Percentiles rank a stretch among this genome's conserved stretches.
Evolutionary conservation across 1,140 invertebrate genomes (phyloP).

Genomic region (Globodera ellingtonae): DNA sequence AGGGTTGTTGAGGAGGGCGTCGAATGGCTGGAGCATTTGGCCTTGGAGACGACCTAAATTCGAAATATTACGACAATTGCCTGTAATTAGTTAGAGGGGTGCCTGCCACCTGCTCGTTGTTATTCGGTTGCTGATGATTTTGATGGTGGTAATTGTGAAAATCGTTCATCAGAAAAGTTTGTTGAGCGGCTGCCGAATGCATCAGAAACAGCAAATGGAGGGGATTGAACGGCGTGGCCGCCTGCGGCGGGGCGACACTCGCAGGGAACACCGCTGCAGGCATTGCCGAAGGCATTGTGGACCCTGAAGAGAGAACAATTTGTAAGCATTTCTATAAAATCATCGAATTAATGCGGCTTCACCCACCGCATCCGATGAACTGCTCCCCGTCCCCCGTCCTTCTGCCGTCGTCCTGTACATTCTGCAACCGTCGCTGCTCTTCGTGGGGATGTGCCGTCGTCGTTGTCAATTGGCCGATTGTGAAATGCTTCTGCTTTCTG

Average conservation of each 20-base stretch:
- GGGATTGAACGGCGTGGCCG: conserved; percentile 36
- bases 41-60: neutral
- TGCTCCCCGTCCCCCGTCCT: neutral
- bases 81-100: too few relatives aligned
- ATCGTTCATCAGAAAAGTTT: conserved; percentile 11
- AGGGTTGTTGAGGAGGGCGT: neutral
- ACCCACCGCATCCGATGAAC: conserved; percentile 8
- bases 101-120: neutral
- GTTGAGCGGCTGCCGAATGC: conserved; percentile 21
- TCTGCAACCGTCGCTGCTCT: conserved; percentile 17
- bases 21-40: neutral
- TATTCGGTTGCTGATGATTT: neutral
- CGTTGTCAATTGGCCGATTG: neutral
- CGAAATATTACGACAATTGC: neutral
- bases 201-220: conserved; percentile 35
- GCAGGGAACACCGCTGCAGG: neutral
- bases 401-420: neutral
- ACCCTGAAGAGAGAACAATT: neutral
- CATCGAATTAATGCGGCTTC: neutral
- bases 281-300: neutral
- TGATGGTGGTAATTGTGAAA: neutral
- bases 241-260: neutral
- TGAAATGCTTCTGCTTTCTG: too few relatives aligned
- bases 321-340: neutral
- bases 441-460: neutral